Base-by-base conservation (phyloP, 1,140 invertebrate species). In the Ips nitidus region DNA sequence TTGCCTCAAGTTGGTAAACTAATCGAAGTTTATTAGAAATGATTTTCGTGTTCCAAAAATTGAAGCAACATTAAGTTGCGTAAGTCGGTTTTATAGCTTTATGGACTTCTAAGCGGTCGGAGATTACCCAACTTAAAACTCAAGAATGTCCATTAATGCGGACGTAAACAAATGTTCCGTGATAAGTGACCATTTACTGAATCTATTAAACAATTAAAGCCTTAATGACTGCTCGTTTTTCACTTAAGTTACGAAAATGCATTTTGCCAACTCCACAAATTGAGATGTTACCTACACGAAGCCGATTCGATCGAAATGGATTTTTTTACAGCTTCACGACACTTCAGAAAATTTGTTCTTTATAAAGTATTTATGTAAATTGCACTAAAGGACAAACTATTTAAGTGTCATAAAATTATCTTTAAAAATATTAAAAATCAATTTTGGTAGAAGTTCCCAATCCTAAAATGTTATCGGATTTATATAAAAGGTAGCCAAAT, bases 161-260 rank as follows among this genome's bases (percentile, higher is more conserved):
- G 66, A 69, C 66, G 37, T 53, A 69, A 69, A 69, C 52, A 69
- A 69, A 69, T 69, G 66, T 69, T 69, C 37, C 66, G 58, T 62
- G 66, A 69, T 69, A 69, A 69, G 47, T 62, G 57, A 69, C 66
- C 66, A 69, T 69, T 69, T 69, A 62, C 58, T 5, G 41, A 69
- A 69, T 62, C 66, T 69, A 62, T 69, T 62, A 61, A 69, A 69
- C 59, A 69, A 69, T 69, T 69, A 69, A 69, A 8, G 57, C 2
- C 38, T 61, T 68, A 69, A 69, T 39, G 58, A 69, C 36, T 1
- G 57, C 58, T 62, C 58, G 59, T 69, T 69, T 62, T 62, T 69
- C 47, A 69, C 22, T 47, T 39, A 22, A 38, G 59, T 53, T 60
- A 40, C n/a, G 40, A 67, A 67, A 58, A 59, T 52, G 4, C n/a